phyloP scores from a whole-genome alignment of 1,140 invertebrate genomes.

The Drosophila nigromelanica region DNA sequence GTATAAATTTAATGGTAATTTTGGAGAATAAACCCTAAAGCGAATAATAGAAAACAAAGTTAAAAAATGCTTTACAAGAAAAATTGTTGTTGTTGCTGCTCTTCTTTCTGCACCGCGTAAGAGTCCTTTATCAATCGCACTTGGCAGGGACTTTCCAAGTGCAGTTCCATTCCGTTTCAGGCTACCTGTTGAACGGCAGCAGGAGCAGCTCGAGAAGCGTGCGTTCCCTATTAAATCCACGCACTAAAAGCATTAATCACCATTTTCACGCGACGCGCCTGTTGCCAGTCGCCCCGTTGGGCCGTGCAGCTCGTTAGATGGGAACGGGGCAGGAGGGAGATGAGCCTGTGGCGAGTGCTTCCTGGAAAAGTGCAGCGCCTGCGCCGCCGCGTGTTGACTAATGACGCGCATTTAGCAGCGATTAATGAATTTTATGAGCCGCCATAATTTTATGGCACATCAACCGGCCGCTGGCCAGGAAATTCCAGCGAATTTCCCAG shows the following conservation, averaged over 20 bases:
- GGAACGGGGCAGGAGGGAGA: slow-evolving; percentile 6
- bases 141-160: slow-evolving; percentile 66
- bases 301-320: slow-evolving; percentile 53
- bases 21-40: too few species aligned
- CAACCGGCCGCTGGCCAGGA: slow-evolving; percentile 60
- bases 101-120: too few species aligned
- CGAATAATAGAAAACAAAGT: too few species aligned
- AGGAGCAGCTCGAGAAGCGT: slow-evolving; percentile 38
- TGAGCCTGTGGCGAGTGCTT: slow-evolving; percentile 52
- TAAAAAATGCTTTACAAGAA: neutral
- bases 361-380: slow-evolving; percentile 67
- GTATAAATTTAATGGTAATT: too few species aligned
- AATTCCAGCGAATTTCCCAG: slow-evolving; percentile 77
- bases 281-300: slow-evolving; percentile 30
- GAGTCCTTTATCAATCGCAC: slow-evolving; percentile 66
- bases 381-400: slow-evolving; percentile 72
- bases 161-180: slow-evolving; percentile 49
- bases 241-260: slow-evolving; percentile 78
- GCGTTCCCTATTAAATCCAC: slow-evolving; percentile 77
- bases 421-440: slow-evolving; percentile 80
- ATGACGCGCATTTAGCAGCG: slow-evolving; percentile 82
- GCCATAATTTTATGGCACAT: slow-evolving; percentile 82
- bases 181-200: slow-evolving; percentile 46
- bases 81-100: neutral
- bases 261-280: slow-evolving; percentile 73